Percentiles rank a stretch among this genome's conserved stretches.
Conservation (phyloP, 2,113 vertebrate genomes). For the Geococcyx californianus region DNA sequence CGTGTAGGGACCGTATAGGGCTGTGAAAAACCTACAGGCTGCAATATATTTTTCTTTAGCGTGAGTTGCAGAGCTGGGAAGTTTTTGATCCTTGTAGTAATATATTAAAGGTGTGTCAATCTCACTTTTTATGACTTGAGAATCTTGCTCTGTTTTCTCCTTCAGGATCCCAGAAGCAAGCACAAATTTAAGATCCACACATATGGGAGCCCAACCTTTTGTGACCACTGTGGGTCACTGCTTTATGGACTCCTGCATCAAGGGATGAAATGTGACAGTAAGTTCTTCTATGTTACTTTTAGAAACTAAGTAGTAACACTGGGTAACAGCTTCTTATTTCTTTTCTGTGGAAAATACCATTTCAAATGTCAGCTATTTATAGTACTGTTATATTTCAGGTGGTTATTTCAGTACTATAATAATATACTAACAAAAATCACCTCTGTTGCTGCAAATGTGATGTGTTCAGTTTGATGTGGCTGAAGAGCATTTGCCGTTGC, state of each 20-base stretch:
- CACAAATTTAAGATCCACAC: slow-evolving; percentile 99
- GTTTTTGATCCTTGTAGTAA: neutral
- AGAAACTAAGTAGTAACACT: neutral
- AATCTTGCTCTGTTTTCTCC: neutral
- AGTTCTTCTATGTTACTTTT: slow-evolving; percentile 15
- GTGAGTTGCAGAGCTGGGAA: neutral
- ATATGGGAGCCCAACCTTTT: slow-evolving; percentile 96
- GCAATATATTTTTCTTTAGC: neutral
- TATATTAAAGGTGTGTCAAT: neutral
- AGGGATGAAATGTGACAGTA: slow-evolving; percentile 99
- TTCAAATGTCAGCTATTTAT: slow-evolving; percentile 56
- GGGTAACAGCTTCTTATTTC: neutral
- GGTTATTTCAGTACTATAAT: neutral
- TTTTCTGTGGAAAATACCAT: slow-evolving; percentile 26
- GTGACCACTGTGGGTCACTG: slow-evolving; percentile 95
- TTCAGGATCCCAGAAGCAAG: slow-evolving; percentile 96
- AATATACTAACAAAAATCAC: neutral
- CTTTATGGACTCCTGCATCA: slow-evolving; percentile 97
- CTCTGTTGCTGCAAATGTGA: neutral
- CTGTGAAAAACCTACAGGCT: fast-evolving
- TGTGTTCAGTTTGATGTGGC: neutral
- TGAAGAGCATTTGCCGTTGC: neutral
- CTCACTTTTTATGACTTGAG: neutral
- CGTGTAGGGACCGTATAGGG: fast-evolving
- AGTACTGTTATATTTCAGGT: neutral